These are phyloP conservation scores for Steinernema hermaphroditum DNA, from an alignment of 2,888 invertebrate species.

Conservation along the genomic window DNA sequence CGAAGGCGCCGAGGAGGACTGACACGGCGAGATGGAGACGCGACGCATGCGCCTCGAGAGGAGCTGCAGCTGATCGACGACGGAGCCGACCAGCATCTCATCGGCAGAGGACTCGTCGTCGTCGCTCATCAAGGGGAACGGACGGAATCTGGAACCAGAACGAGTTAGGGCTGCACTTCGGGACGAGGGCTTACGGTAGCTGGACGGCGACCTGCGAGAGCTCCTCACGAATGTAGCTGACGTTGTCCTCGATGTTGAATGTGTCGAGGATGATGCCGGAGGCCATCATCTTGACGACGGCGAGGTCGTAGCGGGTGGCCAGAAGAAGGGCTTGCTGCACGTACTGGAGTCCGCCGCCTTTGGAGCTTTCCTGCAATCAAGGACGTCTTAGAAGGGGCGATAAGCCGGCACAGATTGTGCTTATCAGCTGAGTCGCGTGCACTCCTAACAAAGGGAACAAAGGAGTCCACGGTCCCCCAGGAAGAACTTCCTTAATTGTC, in stretches of 20 bases:
- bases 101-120: slow-evolving; percentile 39
- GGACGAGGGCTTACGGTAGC: neutral
- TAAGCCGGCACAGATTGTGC: neutral
- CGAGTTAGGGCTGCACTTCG: neutral
- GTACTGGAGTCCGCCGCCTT: slow-evolving; percentile 50
- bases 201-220: slow-evolving; percentile 51
- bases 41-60: slow-evolving; percentile 54
- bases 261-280: slow-evolving; percentile 52
- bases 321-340: slow-evolving; percentile 61
- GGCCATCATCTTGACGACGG: slow-evolving; percentile 60
- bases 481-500: slow-evolving; percentile 16
- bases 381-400: neutral
- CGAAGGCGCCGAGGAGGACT: slow-evolving; percentile 33
- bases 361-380: slow-evolving; percentile 48
- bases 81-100: slow-evolving; percentile 55
- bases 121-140: slow-evolving; percentile 31
- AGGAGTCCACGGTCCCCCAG: too few relatives aligned
- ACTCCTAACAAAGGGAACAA: neutral
- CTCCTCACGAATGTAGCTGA: slow-evolving; percentile 46
- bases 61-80: slow-evolving; percentile 60
- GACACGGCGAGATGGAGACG: slow-evolving; percentile 52
- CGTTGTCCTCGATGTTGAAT: slow-evolving; percentile 42
- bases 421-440: neutral
- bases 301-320: slow-evolving; percentile 57
- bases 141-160: slow-evolving; percentile 26